Evolutionary conservation across 1,140 invertebrate genomes (phyloP), one percentile per base, ranked within the genome.

Genomic region (Lordiphosa stackelbergi): DNA sequence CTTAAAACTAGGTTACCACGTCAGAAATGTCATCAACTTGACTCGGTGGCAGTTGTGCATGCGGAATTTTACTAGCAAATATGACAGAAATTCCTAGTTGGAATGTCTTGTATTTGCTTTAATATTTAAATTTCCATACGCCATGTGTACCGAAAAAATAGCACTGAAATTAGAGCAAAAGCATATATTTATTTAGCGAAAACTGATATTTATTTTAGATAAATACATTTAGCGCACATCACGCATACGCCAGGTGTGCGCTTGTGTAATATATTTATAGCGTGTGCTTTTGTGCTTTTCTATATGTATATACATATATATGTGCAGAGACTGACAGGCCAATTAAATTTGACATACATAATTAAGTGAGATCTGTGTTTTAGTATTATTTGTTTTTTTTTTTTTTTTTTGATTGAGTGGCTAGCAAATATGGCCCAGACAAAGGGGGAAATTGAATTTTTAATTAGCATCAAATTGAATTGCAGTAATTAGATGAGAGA

Each of bases 291-390:
- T 51, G 16, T 62, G 22, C 19, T 19, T 72, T 47, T 68, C 34
- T 66, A 34, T 37, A 22, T 54, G 38, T 69, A 31, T 69, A 19
- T 47, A 3, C 4, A 22, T 52, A 9, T 49, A 7, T 54, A 5
- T 53, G 6, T 48, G 36, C 28, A 36, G 38, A 35, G 61, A 75
- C 71, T 81, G 77, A 79, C 74, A 79, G 75, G 75, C 75, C 75
- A 79, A 79, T 79, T 79, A 81, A 75, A 81, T 68, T 71, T 79
- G 75, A 79, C 77, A 81, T 83, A 81, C 63, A 81, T 79, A 79
- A 79, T 79, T 79, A 75, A 79, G 62, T 75, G 77, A 31, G 40
- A 60, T 66, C 52, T 53, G 55, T 49, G 22, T 58, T 36, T 24
- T 24, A 24, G 22, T 24, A 1, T 24, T 1, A 6, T 24, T 6